Evolutionary conservation across 64 coral and sea anemone species (phyloP).

Genomic region (Montipora foliosa): DNA sequence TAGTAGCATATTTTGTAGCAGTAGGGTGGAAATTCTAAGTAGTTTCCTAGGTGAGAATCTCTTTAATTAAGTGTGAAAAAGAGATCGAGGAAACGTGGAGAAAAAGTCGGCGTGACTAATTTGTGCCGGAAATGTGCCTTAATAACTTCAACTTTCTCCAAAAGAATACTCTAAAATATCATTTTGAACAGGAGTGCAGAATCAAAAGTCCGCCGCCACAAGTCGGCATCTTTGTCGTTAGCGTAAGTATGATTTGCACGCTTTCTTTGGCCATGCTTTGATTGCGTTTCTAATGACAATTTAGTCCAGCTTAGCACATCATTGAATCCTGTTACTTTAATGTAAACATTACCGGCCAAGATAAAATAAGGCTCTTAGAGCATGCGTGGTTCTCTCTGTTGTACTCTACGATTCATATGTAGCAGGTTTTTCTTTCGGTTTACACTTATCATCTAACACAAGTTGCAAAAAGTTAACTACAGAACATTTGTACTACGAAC

Average conservation of each 20-base stretch:
- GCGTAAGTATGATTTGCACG: constrained; percentile 13
- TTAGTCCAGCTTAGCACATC: constrained; percentile 20
- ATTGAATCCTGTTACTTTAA: constrained; percentile 16
- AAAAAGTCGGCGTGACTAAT: constrained; percentile 2
- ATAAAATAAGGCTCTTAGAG: not conserved
- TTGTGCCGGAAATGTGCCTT: constrained; percentile 29
- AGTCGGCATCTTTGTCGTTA: constrained; percentile 35
- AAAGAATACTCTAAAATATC: constrained; percentile 21
- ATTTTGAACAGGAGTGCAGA: constrained; percentile 27
- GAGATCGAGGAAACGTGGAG: not conserved
- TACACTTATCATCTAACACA: not conserved
- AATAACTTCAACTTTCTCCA: constrained; percentile 31
- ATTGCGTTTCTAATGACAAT: not conserved
- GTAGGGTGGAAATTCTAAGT: not conserved
- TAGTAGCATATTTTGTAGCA: not conserved
- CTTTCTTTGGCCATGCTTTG: constrained; percentile 11
- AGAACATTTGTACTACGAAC: too few species aligned
- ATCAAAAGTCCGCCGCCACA: constrained; percentile 43
- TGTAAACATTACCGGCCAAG: not conserved
- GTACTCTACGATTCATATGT: not conserved
- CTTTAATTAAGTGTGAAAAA: constrained; percentile 27
- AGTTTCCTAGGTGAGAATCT: not conserved
- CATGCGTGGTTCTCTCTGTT: not conserved
- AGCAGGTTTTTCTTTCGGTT: too few species aligned
- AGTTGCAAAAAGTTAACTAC: not conserved